These are phyloP conservation scores for Melanotaenia duboulayi DNA, from an alignment of 2,113 vertebrate genomes.

Conservation along the genomic window DNA sequence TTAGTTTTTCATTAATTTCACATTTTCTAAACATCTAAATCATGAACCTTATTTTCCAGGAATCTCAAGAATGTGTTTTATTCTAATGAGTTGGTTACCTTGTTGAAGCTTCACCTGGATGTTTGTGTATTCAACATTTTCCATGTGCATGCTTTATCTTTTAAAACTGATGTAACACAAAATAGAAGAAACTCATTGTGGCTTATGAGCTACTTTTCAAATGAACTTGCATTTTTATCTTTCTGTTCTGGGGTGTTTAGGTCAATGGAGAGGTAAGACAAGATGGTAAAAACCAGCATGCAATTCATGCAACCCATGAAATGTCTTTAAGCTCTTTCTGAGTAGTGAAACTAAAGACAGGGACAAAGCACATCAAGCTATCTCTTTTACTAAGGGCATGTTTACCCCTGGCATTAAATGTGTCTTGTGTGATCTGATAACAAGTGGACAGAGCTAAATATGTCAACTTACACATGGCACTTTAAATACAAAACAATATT, in stretches of 20 bases:
- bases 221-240: slow-evolving; percentile 89
- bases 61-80: not conserved
- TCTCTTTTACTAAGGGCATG: not conserved
- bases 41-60: not conserved
- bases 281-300: slow-evolving; percentile 84
- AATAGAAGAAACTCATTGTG: slow-evolving; percentile 55
- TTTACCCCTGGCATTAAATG: slow-evolving; percentile 15
- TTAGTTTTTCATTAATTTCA: slow-evolving; percentile 8
- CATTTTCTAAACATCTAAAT: not conserved
- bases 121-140: slow-evolving; percentile 5
- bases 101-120: not conserved
- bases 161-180: not conserved
- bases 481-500: too few species aligned
- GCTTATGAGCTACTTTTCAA: slow-evolving; percentile 88
- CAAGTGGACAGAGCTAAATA: not conserved
- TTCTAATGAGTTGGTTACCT: not conserved
- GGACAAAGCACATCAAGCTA: not conserved
- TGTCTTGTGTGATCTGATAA: not conserved
- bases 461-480: too few species aligned
- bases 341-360: slow-evolving; percentile 30
- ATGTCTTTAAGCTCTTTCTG: slow-evolving; percentile 40
- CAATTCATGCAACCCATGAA: slow-evolving; percentile 70
- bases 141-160: slow-evolving; percentile 33
- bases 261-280: slow-evolving; percentile 96
- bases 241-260: slow-evolving; percentile 89